A percentile compares a stretch with the other conserved stretches of the same genome.
Evolutionary conservation across 2,888 invertebrate genomes (phyloP).

Genomic region (Chrysolina haemoptera): DNA sequence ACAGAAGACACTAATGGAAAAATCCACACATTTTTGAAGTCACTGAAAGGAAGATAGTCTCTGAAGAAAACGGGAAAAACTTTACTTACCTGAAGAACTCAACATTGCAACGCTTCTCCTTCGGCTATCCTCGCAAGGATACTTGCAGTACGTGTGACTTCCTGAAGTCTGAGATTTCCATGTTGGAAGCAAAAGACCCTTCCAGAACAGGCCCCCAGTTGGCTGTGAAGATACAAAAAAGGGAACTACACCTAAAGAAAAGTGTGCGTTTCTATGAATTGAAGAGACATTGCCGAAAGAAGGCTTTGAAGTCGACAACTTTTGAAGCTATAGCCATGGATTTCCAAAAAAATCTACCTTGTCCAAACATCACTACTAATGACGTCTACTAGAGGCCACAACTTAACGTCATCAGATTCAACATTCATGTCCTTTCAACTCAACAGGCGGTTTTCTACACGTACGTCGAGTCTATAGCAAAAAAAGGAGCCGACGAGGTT

Average conservation of each 20-base stretch:
- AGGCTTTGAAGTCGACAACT: neutral
- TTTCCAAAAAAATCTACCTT: slow-evolving; percentile 13
- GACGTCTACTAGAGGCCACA: too few species aligned
- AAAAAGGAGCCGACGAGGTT: neutral
- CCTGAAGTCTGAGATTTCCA: too few species aligned
- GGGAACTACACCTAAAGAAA: slow-evolving; percentile 14
- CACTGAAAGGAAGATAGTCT: neutral
- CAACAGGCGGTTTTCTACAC: neutral
- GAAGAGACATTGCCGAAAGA: slow-evolving; percentile 22
- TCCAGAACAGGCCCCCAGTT: neutral
- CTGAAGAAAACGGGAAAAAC: slow-evolving; percentile 28
- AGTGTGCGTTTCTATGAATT: neutral
- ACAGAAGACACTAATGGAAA: slow-evolving; percentile 11
- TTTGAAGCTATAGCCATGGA: neutral
- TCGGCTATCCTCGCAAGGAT: slow-evolving; percentile 45
- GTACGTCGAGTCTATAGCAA: neutral
- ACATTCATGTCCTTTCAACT: neutral
- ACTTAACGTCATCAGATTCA: neutral
- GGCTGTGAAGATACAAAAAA: neutral
- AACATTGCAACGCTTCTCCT: slow-evolving; percentile 38
- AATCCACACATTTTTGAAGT: neutral
- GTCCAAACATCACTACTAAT: slow-evolving; percentile 10
- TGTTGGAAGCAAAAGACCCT: neutral
- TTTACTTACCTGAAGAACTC: slow-evolving; percentile 33
- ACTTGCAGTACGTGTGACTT: too few species aligned